These are phyloP conservation scores for Xyrauchen texanus DNA, from an alignment of 2,113 vertebrate genomes.

Conservation along the genomic window DNA sequence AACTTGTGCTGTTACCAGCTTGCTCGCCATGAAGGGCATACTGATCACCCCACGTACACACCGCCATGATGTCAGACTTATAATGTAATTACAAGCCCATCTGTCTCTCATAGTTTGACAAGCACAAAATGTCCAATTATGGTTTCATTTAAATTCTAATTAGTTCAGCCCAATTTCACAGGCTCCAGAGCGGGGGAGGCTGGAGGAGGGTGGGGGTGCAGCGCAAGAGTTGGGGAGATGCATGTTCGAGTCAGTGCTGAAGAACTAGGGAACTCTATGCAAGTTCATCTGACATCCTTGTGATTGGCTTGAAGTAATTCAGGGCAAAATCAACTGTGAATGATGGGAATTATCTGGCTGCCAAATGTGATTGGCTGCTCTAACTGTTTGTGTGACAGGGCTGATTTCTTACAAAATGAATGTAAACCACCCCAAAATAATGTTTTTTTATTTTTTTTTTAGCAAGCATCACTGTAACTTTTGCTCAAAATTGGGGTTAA, in stretches of 20 bases:
- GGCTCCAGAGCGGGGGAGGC: constrained; percentile 82
- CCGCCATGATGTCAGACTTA: constrained; percentile 88
- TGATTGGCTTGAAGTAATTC: neutral
- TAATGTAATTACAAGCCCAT: constrained; percentile 99
- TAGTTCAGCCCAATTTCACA: constrained; percentile 96
- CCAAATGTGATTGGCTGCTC: constrained; percentile 8
- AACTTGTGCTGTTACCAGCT: constrained; percentile 62
- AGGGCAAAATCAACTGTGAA: neutral
- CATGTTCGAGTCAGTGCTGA: constrained; percentile 54
- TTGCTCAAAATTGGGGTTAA: too few relatives aligned
- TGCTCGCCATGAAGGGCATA: constrained; percentile 83
- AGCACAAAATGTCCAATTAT: constrained; percentile 99
- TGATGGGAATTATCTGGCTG: neutral
- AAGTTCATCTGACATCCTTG: neutral
- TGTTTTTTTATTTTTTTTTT: too few relatives aligned
- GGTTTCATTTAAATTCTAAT: constrained; percentile 99
- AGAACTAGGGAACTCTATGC: constrained; percentile 47
- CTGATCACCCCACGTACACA: constrained; percentile 81
- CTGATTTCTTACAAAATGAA: neutral
- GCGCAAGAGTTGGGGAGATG: constrained; percentile 46
- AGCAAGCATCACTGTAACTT: neutral
- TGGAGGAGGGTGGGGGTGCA: neutral
- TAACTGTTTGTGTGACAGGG: neutral
- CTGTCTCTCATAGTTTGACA: constrained; percentile 98
- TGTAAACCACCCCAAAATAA: neutral